Conservation (phyloP, 2,797 vertebrate species). For the Nasua narica region DNA sequence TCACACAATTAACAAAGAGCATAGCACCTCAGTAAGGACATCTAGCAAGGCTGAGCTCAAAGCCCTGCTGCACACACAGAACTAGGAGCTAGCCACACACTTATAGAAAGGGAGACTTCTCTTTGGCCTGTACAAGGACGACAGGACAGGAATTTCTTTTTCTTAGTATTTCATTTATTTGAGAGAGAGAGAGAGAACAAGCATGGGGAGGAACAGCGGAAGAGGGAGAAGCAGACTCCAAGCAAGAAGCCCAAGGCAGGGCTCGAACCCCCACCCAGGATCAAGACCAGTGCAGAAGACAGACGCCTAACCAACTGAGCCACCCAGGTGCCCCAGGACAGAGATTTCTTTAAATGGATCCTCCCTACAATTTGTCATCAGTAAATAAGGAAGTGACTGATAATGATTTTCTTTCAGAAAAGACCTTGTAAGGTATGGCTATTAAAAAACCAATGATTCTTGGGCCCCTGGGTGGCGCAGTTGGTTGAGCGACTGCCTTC, state of each 20-base stretch:
- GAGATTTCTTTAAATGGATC: background rate
- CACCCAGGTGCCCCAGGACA: background rate
- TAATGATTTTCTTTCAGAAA: conserved; percentile 19
- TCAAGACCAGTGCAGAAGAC: accelerated
- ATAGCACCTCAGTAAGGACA: background rate
- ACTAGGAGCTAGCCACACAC: background rate
- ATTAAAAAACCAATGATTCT: background rate
- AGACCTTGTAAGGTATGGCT: background rate
- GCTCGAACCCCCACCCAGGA: too few species aligned
- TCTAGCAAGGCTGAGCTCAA: background rate
- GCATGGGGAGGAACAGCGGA: too few species aligned
- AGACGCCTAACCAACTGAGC: too few species aligned
- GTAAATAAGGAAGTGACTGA: background rate
- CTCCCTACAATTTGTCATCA: background rate
- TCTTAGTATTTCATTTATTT: too few species aligned
- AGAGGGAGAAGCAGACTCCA: too few species aligned
- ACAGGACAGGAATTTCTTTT: background rate
- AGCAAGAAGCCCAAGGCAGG: too few species aligned
- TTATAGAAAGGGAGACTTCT: background rate
- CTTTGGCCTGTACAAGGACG: background rate
- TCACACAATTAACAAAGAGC: background rate
- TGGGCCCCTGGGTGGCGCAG: too few species aligned
- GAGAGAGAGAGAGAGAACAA: too few species aligned
- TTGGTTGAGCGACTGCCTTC: too few species aligned
- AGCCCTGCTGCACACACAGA: background rate